Evolutionary conservation across 2,113 vertebrate genomes (phyloP), one percentile per base, ranked within the genome.

Genomic region (Syngnathus typhle): DNA sequence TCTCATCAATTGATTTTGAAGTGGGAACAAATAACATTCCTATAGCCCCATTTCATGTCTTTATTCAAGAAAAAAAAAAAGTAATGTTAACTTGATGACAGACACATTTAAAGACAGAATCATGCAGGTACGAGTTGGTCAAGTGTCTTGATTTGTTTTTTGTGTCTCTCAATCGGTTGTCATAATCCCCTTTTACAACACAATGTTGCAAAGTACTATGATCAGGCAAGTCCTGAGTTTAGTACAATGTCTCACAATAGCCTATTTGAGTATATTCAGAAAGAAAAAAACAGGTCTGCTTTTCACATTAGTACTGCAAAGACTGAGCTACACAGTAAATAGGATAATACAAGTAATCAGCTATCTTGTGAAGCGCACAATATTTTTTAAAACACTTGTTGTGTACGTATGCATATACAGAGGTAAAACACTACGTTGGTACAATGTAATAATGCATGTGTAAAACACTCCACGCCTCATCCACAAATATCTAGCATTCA

Each of bases 11-110:
- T 23, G 4, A 21, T 62, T 15, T 1, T 62, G 10, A 7, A 15
- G n/a, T 62, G 5, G 38, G 36, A 7, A 1, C 5, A 18, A 64
- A 41, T 32, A 55, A 66, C 4, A 19, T 60, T 13, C 11, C 38
- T 0, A 7, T 62, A 65, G n/a, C 6, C 56, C 64, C 13, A 16
- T 77, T 76, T 84, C 67, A 74, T 69, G 72, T 76, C 19, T 85
- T 87, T 86, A 87, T 85, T 77, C 59, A 85, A 81, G 76, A 85
- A 83, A 71, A 80, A 89, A 89, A 82, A 81, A 76, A 86, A 75
- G 79, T 88, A 84, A 85, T 78, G 70, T 74, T 19, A 19, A 51
- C 37, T 73, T 70, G 63, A 75, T 76, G 67, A 74, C 44, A 65
- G 75, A 66, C 76, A 88, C 80, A 83, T 64, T 80, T 67, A 72